Evolutionary conservation across 2,888 invertebrate species (phyloP).

Genomic region (Drosophila prostipennis): DNA sequence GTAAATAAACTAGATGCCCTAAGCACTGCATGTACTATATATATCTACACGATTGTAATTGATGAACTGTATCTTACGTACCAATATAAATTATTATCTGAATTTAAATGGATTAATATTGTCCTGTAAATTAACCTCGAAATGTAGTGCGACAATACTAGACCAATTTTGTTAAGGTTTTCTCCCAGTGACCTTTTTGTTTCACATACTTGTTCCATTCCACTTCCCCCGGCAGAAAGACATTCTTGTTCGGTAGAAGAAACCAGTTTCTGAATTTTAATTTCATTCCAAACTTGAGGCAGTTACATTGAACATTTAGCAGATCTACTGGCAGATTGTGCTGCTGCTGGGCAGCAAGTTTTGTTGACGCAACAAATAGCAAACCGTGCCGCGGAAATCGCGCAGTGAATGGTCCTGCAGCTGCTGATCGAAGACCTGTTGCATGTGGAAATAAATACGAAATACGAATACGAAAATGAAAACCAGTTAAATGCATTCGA

Average conservation of each 20-base stretch:
- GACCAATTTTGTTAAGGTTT: neutral
- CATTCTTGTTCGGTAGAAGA: slow-evolving; percentile 24
- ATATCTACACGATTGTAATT: slow-evolving; percentile 47
- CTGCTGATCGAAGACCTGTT: slow-evolving; percentile 83
- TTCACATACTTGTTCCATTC: neutral
- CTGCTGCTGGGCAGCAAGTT: slow-evolving; percentile 36
- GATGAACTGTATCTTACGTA: slow-evolving; percentile 70
- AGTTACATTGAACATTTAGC: slow-evolving; percentile 37
- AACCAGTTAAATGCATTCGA: slow-evolving; percentile 57
- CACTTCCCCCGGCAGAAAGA: neutral
- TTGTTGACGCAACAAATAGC: slow-evolving; percentile 74
- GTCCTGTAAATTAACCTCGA: too few relatives aligned
- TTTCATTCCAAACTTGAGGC: slow-evolving; percentile 43
- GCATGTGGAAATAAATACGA: slow-evolving; percentile 27
- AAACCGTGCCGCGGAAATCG: slow-evolving; percentile 84
- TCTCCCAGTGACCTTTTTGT: slow-evolving; percentile 12
- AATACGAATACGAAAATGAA: slow-evolving; percentile 39
- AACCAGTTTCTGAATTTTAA: slow-evolving; percentile 41
- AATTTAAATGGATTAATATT: neutral
- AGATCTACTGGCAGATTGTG: slow-evolving; percentile 56
- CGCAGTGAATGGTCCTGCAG: slow-evolving; percentile 84
- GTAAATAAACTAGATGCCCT: slow-evolving; percentile 63
- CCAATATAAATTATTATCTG: slow-evolving; percentile 68
- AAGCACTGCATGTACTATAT: slow-evolving; percentile 60
- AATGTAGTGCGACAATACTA: too few relatives aligned